Base-by-base conservation (phyloP, 2,888 invertebrate species). In the Melanophora roralis region DNA sequence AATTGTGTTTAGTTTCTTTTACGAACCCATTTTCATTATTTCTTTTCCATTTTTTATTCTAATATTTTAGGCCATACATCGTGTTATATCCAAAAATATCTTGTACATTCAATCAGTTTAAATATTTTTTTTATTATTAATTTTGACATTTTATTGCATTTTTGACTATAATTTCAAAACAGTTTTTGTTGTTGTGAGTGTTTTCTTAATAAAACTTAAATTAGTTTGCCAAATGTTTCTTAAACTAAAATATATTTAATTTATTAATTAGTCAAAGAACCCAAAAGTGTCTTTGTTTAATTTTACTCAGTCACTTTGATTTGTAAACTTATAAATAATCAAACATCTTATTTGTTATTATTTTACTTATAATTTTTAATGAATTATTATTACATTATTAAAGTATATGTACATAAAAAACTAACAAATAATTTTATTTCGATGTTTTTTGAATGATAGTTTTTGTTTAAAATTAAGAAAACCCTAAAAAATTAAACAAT, bases 21-120 rank as follows among this genome's bases (percentile, higher is more conserved):
- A 60, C 67, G 38, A 43, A 65, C 57, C n/a, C 34, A 21, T 59
- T 51, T 59, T 74, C 67, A 32, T 65, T 77, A 21, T 14, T 47
- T 55, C 62, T 57, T 68, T 36, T 59, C 4, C 27, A 5, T 47
- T 27, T 14, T 76, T 57, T 69, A 40, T 47, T 59, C 59, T 40
- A 38, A 27, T 43, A 40, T 59, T 69, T 72, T 67, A 69, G 60
- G 64, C 81, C 78, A 73, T 60, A 62, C 59, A 62, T 68, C 72
- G 72, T 68, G 64, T 68, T 53, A 75, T 76, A 80, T 76, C 72
- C 76, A 78, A 75, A 79, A 80, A 77, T 80, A 80, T 78, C 69
- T 76, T 75, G 65, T 79, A 43, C 53, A 68, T 47, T 67, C 59
- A 36, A 21, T 19, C 60, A 49, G 38, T 45, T 38, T 40, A 57